Conservation (phyloP, 2,888 invertebrate species). For the Synergus umbraculus region DNA sequence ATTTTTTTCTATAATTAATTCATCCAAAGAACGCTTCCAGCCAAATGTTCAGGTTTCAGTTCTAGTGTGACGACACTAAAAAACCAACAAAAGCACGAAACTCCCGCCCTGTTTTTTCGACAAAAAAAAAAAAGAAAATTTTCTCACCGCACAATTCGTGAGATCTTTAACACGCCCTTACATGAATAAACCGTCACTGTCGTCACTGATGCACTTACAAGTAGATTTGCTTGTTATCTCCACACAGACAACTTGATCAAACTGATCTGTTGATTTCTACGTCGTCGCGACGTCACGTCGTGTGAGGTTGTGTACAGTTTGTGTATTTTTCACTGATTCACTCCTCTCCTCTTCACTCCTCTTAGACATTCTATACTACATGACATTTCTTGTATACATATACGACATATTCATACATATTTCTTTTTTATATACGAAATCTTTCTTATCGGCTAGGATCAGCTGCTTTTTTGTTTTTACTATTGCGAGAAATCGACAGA, state of each 20-base stretch:
- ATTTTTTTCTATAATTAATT: neutral
- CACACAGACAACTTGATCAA: constrained; percentile 21
- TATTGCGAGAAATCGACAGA: neutral
- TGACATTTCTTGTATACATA: neutral
- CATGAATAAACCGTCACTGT: neutral
- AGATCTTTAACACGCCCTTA: constrained; percentile 18
- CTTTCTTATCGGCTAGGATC: neutral
- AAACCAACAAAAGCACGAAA: constrained; percentile 13
- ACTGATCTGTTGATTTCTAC: constrained; percentile 34
- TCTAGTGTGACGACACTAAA: neutral
- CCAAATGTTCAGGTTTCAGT: neutral
- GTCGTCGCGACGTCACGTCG: constrained; percentile 28
- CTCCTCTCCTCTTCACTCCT: too few relatives aligned
- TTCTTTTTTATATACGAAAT: neutral
- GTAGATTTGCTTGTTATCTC: constrained; percentile 36
- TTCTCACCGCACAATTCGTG: neutral
- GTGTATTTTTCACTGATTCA: neutral
- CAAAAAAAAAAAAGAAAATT: constrained; percentile 9
- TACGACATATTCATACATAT: too few relatives aligned
- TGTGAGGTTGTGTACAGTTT: constrained; percentile 11
- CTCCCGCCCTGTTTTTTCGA: constrained; percentile 6
- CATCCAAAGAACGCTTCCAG: neutral
- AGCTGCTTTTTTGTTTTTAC: neutral
- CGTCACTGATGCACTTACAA: neutral
- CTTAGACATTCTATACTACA: neutral